These are phyloP conservation scores for Pycnonotus jocosus DNA, from an alignment of 2,113 vertebrate species.

Conservation along the genomic window DNA sequence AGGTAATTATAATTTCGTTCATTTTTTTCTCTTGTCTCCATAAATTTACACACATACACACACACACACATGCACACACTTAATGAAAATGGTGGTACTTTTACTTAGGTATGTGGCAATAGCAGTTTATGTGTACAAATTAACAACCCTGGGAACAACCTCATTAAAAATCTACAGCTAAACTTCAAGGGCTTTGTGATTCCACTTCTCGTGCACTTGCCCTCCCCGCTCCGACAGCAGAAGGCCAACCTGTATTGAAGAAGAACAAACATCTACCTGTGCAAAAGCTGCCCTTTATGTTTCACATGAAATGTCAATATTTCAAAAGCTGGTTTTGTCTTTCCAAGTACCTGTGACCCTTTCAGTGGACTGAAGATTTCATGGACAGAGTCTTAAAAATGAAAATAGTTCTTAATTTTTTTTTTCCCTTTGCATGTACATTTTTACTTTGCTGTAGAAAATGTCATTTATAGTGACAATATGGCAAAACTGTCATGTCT, in stretches of 20 bases:
- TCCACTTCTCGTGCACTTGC: not conserved
- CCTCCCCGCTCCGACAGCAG: not conserved
- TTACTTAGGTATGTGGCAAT: not conserved
- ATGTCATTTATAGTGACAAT: not conserved
- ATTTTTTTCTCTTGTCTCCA: constrained; percentile 1
- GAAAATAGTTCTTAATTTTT: not conserved
- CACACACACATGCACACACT: not conserved
- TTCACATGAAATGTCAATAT: constrained; percentile 38
- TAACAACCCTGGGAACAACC: constrained; percentile 3
- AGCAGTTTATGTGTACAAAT: not conserved
- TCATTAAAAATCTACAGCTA: constrained; percentile 20
- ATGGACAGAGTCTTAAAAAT: not conserved
- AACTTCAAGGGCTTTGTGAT: constrained; percentile 1
- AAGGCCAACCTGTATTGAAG: constrained; percentile 13
- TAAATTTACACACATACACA: not conserved
- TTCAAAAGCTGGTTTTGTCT: constrained; percentile 20
- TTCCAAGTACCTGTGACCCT: not conserved
- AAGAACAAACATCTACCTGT: constrained; percentile 44
- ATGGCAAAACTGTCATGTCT: constrained; percentile 8
- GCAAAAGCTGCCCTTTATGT: constrained; percentile 36
- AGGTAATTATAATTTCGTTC: not conserved
- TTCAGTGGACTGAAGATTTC: not conserved
- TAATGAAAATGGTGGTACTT: not conserved
- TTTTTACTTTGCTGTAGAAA: not conserved
- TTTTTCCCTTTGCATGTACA: not conserved